Percentiles rank a stretch among this genome's conserved stretches.
Conservation (phyloP, 2,113 vertebrate species). For the Platichthys stellatus region DNA sequence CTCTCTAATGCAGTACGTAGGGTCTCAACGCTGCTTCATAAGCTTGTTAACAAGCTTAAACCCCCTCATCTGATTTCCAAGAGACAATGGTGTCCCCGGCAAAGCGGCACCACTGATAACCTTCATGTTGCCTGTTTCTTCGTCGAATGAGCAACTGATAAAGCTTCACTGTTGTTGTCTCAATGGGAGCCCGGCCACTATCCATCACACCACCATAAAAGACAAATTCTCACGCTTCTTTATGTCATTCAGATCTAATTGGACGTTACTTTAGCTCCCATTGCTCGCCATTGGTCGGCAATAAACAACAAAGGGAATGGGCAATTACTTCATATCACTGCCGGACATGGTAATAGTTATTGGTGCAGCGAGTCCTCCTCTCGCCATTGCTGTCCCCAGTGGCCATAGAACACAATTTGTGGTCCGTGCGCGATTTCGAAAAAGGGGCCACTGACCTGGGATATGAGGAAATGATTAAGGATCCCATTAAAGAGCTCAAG, state of each 20-base stretch:
- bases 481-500: slow-evolving; percentile 53
- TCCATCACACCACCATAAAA: slow-evolving; percentile 58
- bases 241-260: slow-evolving; percentile 81
- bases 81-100: slow-evolving; percentile 37
- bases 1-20: slow-evolving; percentile 54
- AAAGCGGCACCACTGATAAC: slow-evolving; percentile 45
- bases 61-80: slow-evolving; percentile 63
- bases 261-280: slow-evolving; percentile 71
- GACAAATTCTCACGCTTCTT: slow-evolving; percentile 59
- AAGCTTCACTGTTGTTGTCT: slow-evolving; percentile 56
- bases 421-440: slow-evolving; percentile 44
- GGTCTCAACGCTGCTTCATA: slow-evolving; percentile 62
- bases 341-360: slow-evolving; percentile 80
- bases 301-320: slow-evolving; percentile 75
- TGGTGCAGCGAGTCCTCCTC: slow-evolving; percentile 49
- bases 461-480: slow-evolving; percentile 61
- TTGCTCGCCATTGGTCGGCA: slow-evolving; percentile 73
- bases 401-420: slow-evolving; percentile 60
- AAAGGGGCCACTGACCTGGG: slow-evolving; percentile 44
- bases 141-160: slow-evolving; percentile 35
- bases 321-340: slow-evolving; percentile 79
- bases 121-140: slow-evolving; percentile 40
- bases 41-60: slow-evolving; percentile 73
- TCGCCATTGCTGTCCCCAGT: slow-evolving; percentile 55
- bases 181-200: slow-evolving; percentile 27